phyloP scores from a whole-genome alignment of 2,797 vertebrate species.

The Mareca penelope region DNA sequence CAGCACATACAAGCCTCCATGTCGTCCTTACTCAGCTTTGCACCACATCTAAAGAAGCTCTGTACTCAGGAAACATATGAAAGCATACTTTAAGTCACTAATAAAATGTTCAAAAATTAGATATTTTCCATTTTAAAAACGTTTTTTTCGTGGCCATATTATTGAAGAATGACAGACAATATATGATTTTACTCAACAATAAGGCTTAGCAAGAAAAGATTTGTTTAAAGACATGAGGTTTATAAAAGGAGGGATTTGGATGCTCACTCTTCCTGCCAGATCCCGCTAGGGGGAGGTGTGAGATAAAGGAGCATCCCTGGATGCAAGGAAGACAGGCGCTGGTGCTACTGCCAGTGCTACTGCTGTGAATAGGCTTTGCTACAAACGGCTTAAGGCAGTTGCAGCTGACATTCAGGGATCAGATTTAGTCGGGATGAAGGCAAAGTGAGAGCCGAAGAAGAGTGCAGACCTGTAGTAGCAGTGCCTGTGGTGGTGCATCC shows the following conservation, averaged over 20 bases:
- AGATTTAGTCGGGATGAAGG: fast-evolving
- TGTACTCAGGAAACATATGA: background rate
- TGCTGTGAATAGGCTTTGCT: background rate
- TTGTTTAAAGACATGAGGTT: fast-evolving
- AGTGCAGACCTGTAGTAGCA: fast-evolving
- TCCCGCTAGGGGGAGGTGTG: constrained; percentile 9
- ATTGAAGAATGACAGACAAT: background rate
- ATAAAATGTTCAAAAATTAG: fast-evolving
- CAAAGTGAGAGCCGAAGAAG: fast-evolving
- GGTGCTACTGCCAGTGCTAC: too few species aligned
- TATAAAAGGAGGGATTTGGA: fast-evolving
- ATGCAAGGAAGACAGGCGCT: too few species aligned
- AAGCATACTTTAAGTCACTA: background rate
- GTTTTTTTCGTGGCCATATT: background rate
- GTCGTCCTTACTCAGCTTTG: background rate
- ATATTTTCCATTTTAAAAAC: background rate
- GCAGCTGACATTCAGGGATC: background rate
- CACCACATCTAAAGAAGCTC: background rate
- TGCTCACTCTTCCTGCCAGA: background rate
- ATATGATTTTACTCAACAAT: background rate
- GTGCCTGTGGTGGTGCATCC: background rate
- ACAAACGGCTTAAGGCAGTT: background rate
- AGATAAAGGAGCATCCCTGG: background rate
- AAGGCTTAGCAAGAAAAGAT: background rate
- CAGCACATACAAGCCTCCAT: background rate